Evolutionary conservation across 2,888 invertebrate species (phyloP).

Genomic region (Thumatha senex): DNA sequence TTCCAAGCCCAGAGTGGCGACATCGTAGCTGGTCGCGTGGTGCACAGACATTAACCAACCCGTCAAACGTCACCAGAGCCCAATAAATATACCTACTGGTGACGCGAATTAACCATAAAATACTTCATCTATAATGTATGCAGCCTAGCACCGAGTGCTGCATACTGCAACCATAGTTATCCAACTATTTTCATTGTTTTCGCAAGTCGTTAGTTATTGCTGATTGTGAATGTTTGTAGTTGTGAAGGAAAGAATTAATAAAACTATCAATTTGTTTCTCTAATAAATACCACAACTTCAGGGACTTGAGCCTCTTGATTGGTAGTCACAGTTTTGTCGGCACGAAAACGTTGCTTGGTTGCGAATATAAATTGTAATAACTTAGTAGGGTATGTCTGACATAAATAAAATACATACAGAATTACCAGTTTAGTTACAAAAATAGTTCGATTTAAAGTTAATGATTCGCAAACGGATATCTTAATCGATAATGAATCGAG

Average conservation of each 20-base stretch:
- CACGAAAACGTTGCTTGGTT: not conserved
- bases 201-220: slow-evolving; percentile 39
- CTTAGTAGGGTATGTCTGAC: not conserved
- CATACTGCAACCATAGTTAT: slow-evolving; percentile 54
- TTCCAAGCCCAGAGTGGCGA: slow-evolving; percentile 39
- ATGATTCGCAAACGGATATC: too few species aligned
- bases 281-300: slow-evolving; percentile 1
- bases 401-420: too few species aligned
- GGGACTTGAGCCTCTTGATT: not conserved
- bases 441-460: too few species aligned
- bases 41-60: slow-evolving; percentile 62
- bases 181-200: slow-evolving; percentile 55
- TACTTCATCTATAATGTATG: slow-evolving; percentile 53
- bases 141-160: slow-evolving; percentile 35
- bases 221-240: slow-evolving; percentile 31
- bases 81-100: slow-evolving; percentile 57
- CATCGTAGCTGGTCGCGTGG: slow-evolving; percentile 68
- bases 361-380: not conserved
- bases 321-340: not conserved
- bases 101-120: slow-evolving; percentile 27
- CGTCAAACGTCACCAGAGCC: slow-evolving; percentile 60
- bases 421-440: too few species aligned
- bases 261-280: not conserved
- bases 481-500: too few species aligned
- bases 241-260: slow-evolving; percentile 7